Conservation (phyloP, 2,797 vertebrate genomes). For the Epinephelus coioides region DNA sequence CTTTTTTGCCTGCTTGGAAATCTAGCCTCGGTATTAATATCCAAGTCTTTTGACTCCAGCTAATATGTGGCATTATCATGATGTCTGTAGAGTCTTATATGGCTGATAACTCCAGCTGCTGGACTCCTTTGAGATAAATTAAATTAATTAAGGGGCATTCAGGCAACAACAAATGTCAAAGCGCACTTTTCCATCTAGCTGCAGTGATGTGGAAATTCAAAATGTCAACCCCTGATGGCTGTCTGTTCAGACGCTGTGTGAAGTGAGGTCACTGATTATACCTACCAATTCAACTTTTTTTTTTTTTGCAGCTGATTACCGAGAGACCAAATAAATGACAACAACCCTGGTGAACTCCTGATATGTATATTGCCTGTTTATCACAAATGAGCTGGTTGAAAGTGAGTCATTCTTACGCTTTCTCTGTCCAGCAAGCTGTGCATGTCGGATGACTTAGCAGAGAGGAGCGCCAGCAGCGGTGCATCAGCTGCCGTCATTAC, state of each 20-base stretch:
- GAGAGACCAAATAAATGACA: conserved; percentile 5
- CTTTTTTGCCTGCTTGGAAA: background rate
- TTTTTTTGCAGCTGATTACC: background rate
- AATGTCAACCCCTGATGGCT: conserved; percentile 11
- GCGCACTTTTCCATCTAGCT: background rate
- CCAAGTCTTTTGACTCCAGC: background rate
- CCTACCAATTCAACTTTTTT: background rate
- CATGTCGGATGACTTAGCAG: conserved; percentile 24
- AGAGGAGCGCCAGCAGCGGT: conserved; percentile 5
- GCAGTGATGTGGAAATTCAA: conserved; percentile 27
- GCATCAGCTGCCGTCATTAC: conserved; percentile 29
- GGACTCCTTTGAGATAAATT: conserved; percentile 5
- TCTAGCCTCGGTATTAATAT: no score
- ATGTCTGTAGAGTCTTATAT: background rate
- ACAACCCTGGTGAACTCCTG: background rate
- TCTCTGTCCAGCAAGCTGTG: background rate
- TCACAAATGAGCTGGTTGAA: background rate
- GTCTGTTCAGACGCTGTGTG: background rate
- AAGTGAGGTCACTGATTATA: conserved; percentile 10
- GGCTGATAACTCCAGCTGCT: background rate
- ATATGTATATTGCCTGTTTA: conserved; percentile 5
- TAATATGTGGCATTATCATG: background rate
- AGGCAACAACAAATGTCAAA: conserved; percentile 31
- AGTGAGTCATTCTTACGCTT: conserved; percentile 11
- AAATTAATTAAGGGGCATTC: background rate